phyloP scores from a whole-genome alignment of 2,888 invertebrate genomes.

The Xanthorhoe designata region DNA sequence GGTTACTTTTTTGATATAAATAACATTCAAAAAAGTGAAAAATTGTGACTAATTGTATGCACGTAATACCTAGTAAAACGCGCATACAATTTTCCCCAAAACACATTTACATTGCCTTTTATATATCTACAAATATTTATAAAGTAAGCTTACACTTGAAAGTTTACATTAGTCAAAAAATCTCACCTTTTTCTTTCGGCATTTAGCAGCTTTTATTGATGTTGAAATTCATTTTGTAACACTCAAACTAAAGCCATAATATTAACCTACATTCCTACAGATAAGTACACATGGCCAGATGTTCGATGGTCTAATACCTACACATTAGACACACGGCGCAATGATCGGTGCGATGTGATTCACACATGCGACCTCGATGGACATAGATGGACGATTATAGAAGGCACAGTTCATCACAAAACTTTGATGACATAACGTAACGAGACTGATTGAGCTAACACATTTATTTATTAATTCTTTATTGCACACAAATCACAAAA shows the following conservation, averaged over 20 bases:
- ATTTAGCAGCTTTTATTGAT: neutral
- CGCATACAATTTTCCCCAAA: too few relatives aligned
- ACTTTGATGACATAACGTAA: neutral
- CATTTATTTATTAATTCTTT: too few relatives aligned
- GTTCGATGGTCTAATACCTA: conserved; percentile 39
- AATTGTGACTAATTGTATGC: too few relatives aligned
- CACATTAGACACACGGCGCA: conserved; percentile 40
- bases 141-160: too few relatives aligned
- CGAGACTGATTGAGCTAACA: too few relatives aligned
- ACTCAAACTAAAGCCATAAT: conserved; percentile 7
- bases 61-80: too few relatives aligned
- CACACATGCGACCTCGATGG: conserved; percentile 80
- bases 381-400: conserved; percentile 24
- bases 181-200: neutral
- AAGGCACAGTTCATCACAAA: conserved; percentile 2
- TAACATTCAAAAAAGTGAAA: too few relatives aligned
- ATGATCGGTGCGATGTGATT: conserved; percentile 72
- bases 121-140: too few relatives aligned
- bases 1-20: too few relatives aligned
- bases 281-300: conserved; percentile 31
- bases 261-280: conserved; percentile 18
- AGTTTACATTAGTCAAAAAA: neutral
- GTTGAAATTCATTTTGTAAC: neutral
- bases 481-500: too few relatives aligned
- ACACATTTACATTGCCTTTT: too few relatives aligned